A percentile compares a stretch with the other conserved stretches of the same genome.
Evolutionary conservation across 2,797 vertebrate genomes (phyloP).

Genomic region (Typhlichthys subterraneus): DNA sequence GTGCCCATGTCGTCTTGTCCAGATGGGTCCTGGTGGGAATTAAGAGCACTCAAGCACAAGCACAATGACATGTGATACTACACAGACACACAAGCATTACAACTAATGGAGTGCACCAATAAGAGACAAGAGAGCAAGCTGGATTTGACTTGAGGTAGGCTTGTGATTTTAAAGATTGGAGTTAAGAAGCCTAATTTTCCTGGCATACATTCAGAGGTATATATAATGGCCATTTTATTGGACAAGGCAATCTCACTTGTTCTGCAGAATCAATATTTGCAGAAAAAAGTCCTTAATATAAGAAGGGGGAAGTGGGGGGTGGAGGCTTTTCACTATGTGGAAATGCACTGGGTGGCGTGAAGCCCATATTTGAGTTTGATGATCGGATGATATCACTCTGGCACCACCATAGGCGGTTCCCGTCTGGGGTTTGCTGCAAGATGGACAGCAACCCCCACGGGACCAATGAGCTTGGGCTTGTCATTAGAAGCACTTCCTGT

Average conservation of each 20-base stretch:
- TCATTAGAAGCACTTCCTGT: conserved; percentile 65
- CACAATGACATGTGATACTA: conserved; percentile 65
- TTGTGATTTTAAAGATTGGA: conserved; percentile 29
- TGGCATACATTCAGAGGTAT: conserved; percentile 36
- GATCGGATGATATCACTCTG: conserved; percentile 71
- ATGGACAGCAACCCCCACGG: conserved; percentile 60
- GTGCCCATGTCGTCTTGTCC: conserved; percentile 39
- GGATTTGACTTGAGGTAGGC: conserved; percentile 28
- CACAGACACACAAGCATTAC: conserved; percentile 56
- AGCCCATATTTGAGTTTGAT: conserved; percentile 59
- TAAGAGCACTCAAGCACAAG: conserved; percentile 58
- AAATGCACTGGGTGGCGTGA: conserved; percentile 71
- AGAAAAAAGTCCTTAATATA: conserved; percentile 37
- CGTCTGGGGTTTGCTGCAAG: conserved; percentile 61
- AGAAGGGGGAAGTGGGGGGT: conserved; percentile 51
- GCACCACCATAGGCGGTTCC: conserved; percentile 63
- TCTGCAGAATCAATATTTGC: conserved; percentile 69
- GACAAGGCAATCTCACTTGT: conserved; percentile 64
- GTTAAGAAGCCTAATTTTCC: conserved; percentile 57
- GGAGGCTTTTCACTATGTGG: conserved; percentile 63
- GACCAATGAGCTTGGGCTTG: conserved; percentile 51
- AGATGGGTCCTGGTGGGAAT: conserved; percentile 58
- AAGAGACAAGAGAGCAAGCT: conserved; percentile 42
- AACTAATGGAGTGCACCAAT: conserved; percentile 64
- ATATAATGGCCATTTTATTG: conserved; percentile 50